Evolutionary conservation across 2,797 vertebrate genomes (phyloP).

Genomic region (Poecilia wingei): DNA sequence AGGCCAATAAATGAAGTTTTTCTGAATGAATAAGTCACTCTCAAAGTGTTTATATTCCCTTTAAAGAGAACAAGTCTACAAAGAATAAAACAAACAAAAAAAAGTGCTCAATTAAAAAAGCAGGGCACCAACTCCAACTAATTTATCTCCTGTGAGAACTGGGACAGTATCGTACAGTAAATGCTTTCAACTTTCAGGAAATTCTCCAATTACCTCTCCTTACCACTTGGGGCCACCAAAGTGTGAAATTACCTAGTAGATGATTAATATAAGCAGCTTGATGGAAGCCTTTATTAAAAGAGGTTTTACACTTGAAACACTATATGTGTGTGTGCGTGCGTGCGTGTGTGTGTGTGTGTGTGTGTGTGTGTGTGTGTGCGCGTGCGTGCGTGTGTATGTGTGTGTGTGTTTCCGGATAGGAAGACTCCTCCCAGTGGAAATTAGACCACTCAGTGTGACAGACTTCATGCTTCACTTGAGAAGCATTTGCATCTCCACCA

Average conservation of each 20-base stretch:
- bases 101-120: not conserved
- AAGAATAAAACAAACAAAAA: not conserved
- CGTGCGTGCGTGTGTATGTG: not conserved
- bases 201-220: conserved; percentile 13
- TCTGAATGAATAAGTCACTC: not conserved
- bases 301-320: not conserved
- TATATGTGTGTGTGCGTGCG: not conserved
- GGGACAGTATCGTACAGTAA: not conserved
- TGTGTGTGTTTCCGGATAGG: not conserved
- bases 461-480: not conserved
- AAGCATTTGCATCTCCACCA: not conserved
- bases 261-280: conserved; percentile 29
- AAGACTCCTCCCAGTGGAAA: conserved; percentile 10
- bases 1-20: not conserved
- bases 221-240: conserved; percentile 9
- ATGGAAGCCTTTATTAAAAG: conserved; percentile 8
- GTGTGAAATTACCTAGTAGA: conserved; percentile 43
- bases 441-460: not conserved
- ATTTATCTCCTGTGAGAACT: not conserved
- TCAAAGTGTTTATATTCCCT: not conserved
- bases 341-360: not conserved
- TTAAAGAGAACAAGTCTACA: not conserved
- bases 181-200: conserved; percentile 11
- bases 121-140: not conserved
- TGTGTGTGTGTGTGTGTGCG: not conserved